Percentiles rank a stretch among this genome's conserved stretches.
phyloP scores from a whole-genome alignment of 2,797 vertebrate species.

The Ispidina lecontei region DNA sequence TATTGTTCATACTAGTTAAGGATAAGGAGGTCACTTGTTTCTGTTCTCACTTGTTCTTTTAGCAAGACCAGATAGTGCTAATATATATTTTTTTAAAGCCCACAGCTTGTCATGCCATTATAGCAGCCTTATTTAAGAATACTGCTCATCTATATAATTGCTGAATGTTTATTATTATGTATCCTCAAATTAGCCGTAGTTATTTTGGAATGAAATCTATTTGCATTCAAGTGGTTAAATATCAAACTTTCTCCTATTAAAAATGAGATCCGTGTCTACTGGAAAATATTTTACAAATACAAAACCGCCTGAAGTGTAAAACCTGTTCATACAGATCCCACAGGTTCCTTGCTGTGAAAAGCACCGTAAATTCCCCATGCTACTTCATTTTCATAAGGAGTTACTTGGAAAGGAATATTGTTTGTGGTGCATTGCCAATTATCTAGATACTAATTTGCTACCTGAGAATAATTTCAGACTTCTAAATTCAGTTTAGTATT shows the following conservation, averaged over 20 bases:
- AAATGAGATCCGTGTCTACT: slow-evolving; percentile 19
- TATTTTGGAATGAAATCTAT: slow-evolving; percentile 48
- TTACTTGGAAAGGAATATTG: slow-evolving; percentile 42
- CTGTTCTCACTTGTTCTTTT: background rate
- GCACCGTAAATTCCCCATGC: slow-evolving; percentile 45
- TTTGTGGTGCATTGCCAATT: slow-evolving; percentile 31
- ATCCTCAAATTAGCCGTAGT: slow-evolving; percentile 55
- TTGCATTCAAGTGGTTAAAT: slow-evolving; percentile 40
- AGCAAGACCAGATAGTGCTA: background rate
- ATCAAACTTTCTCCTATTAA: slow-evolving; percentile 27
- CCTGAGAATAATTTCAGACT: background rate
- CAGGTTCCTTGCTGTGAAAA: slow-evolving; percentile 47
- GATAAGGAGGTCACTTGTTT: background rate
- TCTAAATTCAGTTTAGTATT: background rate
- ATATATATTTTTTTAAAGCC: background rate
- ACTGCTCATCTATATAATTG: background rate
- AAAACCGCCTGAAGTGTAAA: slow-evolving; percentile 55
- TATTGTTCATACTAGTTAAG: background rate
- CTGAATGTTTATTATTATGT: slow-evolving; percentile 4
- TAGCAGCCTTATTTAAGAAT: background rate
- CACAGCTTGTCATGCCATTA: background rate
- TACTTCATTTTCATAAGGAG: slow-evolving; percentile 53
- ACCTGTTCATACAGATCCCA: slow-evolving; percentile 51
- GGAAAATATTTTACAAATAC: slow-evolving; percentile 26
- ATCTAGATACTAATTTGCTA: slow-evolving; percentile 52